These are phyloP conservation scores for Ariolimax columbianus DNA, from an alignment of 2,888 invertebrate species.

Conservation along the genomic window DNA sequence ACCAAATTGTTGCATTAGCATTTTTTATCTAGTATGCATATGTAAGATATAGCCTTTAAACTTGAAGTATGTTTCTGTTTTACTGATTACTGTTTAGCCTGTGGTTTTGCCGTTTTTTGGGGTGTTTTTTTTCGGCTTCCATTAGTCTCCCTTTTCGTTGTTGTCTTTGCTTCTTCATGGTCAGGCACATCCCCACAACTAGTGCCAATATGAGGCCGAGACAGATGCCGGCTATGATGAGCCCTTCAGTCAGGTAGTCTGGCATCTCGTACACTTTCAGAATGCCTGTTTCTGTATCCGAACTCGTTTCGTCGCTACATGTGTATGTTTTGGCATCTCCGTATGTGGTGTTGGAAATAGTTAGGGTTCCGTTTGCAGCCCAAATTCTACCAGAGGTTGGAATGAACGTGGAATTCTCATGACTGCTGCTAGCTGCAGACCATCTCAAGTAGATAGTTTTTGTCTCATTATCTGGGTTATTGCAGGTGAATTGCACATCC, in stretches of 20 bases:
- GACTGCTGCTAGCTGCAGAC: neutral
- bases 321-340: slow-evolving; percentile 19
- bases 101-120: neutral
- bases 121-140: neutral
- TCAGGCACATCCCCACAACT: neutral
- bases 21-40: too few relatives aligned
- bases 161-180: neutral
- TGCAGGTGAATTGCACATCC: slow-evolving; percentile 26
- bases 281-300: neutral
- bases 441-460: neutral
- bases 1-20: too few relatives aligned
- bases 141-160: neutral
- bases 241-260: slow-evolving; percentile 6
- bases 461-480: neutral
- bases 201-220: neutral
- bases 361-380: slow-evolving; percentile 19
- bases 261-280: slow-evolving; percentile 40
- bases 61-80: too few relatives aligned
- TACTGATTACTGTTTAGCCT: neutral
- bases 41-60: too few relatives aligned
- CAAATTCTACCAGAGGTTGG: neutral
- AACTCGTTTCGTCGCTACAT: neutral
- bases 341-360: slow-evolving; percentile 18
- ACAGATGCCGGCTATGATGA: slow-evolving; percentile 11
- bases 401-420: neutral